A percentile compares a stretch with the other conserved stretches of the same genome.
Conservation (phyloP, 2,113 vertebrate genomes). For the Leptodactylus fuscus region DNA sequence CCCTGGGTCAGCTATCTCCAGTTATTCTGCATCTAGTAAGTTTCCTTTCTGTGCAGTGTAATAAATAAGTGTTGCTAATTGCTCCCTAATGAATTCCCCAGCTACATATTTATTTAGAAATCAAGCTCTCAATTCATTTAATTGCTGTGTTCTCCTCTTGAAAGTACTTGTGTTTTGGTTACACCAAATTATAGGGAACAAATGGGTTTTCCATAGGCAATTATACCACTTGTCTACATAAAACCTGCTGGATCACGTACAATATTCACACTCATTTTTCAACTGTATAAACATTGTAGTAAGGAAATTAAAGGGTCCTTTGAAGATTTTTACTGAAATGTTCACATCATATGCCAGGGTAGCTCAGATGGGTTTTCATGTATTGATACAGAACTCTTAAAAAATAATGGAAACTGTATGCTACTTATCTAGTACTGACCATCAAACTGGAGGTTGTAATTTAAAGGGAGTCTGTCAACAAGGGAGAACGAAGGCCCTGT, state of each 20-base stretch:
- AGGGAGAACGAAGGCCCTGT: too few species aligned
- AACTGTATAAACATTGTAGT: background rate
- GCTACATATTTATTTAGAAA: constrained; percentile 57
- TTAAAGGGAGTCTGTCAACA: too few species aligned
- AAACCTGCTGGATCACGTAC: constrained; percentile 3
- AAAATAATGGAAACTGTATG: background rate
- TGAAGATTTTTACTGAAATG: background rate
- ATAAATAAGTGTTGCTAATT: constrained; percentile 57
- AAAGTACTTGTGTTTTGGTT: constrained; percentile 55
- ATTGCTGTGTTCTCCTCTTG: constrained; percentile 52
- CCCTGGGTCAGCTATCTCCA: constrained; percentile 15
- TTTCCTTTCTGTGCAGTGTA: constrained; percentile 25
- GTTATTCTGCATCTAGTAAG: constrained; percentile 18
- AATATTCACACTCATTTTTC: background rate
- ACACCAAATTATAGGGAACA: constrained; percentile 58
- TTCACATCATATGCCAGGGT: background rate
- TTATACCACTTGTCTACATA: constrained; percentile 32
- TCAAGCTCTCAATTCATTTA: constrained; percentile 51
- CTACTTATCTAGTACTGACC: background rate
- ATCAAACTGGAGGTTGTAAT: background rate
- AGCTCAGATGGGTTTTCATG: background rate
- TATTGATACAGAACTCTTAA: background rate
- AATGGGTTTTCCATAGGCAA: constrained; percentile 47
- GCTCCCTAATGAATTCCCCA: constrained; percentile 56
- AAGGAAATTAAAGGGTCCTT: background rate